Evolutionary conservation across 2,797 vertebrate species (phyloP).

Genomic region (Neopelma chrysocephalum): DNA sequence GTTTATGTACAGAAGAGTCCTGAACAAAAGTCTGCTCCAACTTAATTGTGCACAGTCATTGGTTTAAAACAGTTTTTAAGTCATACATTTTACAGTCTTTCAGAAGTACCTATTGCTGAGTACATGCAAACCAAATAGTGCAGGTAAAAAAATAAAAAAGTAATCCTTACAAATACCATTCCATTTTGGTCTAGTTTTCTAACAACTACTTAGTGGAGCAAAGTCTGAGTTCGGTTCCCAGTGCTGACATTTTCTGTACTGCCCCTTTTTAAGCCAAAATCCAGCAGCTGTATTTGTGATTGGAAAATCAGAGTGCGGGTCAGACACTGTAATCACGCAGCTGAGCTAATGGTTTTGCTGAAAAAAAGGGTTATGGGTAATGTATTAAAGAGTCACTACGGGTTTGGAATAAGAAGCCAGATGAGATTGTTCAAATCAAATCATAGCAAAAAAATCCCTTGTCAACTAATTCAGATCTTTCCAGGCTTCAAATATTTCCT

Average conservation of each 20-base stretch:
- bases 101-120: background rate
- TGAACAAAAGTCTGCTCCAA: background rate
- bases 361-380: background rate
- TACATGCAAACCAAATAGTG: background rate
- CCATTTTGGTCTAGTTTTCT: background rate
- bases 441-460: background rate
- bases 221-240: background rate
- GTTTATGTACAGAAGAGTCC: background rate
- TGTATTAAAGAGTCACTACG: background rate
- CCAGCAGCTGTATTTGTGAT: slow-evolving; percentile 17
- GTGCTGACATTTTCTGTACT: background rate
- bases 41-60: background rate
- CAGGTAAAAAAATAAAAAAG: background rate
- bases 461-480: background rate
- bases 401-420: background rate
- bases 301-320: background rate
- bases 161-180: background rate
- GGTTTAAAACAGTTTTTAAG: background rate
- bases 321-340: background rate
- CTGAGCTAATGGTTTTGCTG: background rate
- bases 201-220: background rate
- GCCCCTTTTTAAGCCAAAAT: background rate
- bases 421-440: background rate
- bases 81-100: background rate
- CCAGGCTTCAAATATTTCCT: background rate